These are phyloP conservation scores for Spondyliosoma cantharus DNA, from an alignment of 2,797 vertebrate genomes.

Conservation along the genomic window DNA sequence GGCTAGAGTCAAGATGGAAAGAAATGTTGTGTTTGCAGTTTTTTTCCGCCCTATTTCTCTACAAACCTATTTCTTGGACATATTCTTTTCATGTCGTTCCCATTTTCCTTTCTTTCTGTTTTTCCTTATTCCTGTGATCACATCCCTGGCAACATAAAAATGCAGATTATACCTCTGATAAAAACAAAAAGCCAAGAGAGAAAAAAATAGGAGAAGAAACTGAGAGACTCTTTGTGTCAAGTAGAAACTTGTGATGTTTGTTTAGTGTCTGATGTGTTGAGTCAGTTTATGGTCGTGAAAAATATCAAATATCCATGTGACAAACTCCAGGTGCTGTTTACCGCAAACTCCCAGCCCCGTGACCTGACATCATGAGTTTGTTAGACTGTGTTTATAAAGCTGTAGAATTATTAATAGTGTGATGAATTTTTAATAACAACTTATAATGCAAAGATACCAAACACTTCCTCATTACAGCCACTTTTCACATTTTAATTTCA, in stretches of 20 bases:
- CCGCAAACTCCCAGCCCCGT: background rate
- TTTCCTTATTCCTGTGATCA: constrained; percentile 12
- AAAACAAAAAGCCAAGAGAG: background rate
- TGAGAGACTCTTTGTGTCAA: constrained; percentile 15
- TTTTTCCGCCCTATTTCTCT: background rate
- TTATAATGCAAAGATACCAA: background rate
- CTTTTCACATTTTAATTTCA: background rate
- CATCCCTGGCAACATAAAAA: background rate
- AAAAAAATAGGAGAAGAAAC: background rate
- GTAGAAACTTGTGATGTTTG: background rate
- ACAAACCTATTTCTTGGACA: background rate
- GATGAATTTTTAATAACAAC: too few relatives aligned
- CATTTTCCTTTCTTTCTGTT: background rate
- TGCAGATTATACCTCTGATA: constrained; percentile 12
- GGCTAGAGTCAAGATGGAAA: background rate
- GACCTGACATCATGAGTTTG: constrained; percentile 9
- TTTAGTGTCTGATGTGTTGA: background rate
- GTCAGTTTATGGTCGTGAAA: constrained; percentile 6
- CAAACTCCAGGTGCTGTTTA: constrained; percentile 24
- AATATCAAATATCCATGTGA: constrained; percentile 43
- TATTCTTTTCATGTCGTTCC: background rate
- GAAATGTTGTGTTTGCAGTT: background rate
- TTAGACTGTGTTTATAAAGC: background rate
- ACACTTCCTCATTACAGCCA: too few relatives aligned
- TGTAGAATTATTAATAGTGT: background rate